Percentiles rank a stretch among this genome's conserved stretches.
phyloP scores from a whole-genome alignment of 1,140 invertebrate genomes.

The Araneus ventricosus region DNA sequence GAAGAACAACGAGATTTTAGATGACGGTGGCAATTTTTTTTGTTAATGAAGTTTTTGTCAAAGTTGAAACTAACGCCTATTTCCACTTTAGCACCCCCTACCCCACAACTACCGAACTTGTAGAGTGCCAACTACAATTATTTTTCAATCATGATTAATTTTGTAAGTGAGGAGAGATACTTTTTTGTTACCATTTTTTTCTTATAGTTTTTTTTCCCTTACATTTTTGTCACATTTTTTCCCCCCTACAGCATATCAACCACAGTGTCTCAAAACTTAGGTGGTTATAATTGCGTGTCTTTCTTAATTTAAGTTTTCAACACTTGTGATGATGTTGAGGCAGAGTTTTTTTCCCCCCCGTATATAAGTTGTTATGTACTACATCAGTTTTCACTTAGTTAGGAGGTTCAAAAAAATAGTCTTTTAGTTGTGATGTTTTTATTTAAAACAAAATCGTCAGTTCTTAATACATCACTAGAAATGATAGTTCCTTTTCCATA shows the following conservation, averaged over 20 bases:
- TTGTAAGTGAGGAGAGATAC: conserved; percentile 6
- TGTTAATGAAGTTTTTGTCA: conserved; percentile 71
- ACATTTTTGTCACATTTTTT: neutral
- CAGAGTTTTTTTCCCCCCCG: neutral
- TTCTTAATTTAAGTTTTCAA: conserved; percentile 19
- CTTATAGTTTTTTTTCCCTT: neutral
- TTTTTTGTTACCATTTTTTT: conserved; percentile 25
- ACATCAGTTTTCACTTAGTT: neutral
- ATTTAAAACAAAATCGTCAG: no score
- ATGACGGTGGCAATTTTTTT: conserved; percentile 49
- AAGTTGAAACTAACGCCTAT: conserved; percentile 53
- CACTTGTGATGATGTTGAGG: neutral
- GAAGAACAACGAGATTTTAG: conserved; percentile 60
- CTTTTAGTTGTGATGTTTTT: no score
- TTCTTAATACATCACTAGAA: no score
- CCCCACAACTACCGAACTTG: neutral
- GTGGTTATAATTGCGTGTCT: conserved; percentile 7
- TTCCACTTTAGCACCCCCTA: neutral
- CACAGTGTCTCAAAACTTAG: neutral
- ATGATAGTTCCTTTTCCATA: no score
- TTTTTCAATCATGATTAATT: conserved; percentile 74
- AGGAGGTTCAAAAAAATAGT: neutral
- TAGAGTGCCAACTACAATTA: conserved; percentile 69
- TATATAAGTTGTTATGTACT: neutral
- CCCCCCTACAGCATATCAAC: neutral